phyloP scores from a whole-genome alignment of 2,888 invertebrate species.

The Mythimna loreyi region DNA sequence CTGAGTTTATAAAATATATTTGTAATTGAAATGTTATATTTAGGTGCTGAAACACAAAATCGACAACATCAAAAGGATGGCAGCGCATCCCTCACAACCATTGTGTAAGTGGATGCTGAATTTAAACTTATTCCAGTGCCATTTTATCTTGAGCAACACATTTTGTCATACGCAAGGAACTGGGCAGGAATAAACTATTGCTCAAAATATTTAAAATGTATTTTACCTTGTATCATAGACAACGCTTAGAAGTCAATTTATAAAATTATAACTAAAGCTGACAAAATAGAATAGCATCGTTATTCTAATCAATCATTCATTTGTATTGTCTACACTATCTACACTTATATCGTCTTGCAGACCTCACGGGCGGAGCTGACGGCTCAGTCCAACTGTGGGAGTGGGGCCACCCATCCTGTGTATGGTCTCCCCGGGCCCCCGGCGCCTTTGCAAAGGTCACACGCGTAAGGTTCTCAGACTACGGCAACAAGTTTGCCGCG shows the following conservation, averaged over 20 bases:
- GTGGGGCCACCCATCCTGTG: conserved; percentile 98
- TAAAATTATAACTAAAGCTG: too few species aligned
- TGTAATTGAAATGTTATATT: conserved; percentile 69
- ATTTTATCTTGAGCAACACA: not conserved
- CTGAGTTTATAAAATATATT: conserved; percentile 31
- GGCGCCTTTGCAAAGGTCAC: conserved; percentile 99
- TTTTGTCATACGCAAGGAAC: too few species aligned
- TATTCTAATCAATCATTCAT: not conserved
- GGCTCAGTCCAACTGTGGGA: conserved; percentile 99
- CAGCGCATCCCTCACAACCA: conserved; percentile 98
- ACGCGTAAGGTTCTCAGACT: conserved; percentile 98
- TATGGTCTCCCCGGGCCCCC: conserved; percentile 97
- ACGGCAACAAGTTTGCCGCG: conserved; percentile 99
- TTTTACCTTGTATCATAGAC: too few species aligned
- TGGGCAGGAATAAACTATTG: not conserved
- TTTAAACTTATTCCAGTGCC: conserved; percentile 20
- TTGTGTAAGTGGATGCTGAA: conserved; percentile 94
- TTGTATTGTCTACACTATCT: not conserved
- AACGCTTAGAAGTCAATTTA: too few species aligned
- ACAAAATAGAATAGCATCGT: not conserved
- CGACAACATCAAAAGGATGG: conserved; percentile 98
- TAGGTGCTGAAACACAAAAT: conserved; percentile 98
- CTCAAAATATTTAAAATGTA: too few species aligned
- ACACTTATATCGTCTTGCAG: conserved; percentile 79
- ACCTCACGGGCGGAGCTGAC: conserved; percentile 98